Base-by-base conservation (phyloP, 2,797 vertebrate species). In the Pangasius larnaudii region DNA sequence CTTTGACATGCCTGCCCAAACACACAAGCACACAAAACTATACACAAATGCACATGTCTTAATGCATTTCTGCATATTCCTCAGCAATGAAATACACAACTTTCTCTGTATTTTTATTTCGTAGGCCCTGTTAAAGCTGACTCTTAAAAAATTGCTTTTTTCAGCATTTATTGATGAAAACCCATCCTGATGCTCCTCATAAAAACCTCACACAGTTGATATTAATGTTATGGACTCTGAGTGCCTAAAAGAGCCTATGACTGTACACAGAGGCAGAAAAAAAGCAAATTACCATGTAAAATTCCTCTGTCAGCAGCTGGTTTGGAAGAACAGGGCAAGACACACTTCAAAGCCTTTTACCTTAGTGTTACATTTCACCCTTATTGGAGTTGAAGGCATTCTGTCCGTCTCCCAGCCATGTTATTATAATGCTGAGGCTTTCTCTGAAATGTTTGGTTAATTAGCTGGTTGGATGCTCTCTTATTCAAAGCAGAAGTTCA, bases 261-360 rank as follows among this genome's bases (percentile, higher is more conserved):
- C 8, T 67, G 77, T 9, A 39, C 36, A 59, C 36, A 19, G 22
- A 58, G 16, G 16, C 9, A 24, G 33, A 22, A 61, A 69, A 74
- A 77, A 84, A 75, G 18, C 27, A 24, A 83, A 59, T 67, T 61
- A 67, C 19, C 42, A 42, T 42, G 33, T 56, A 87, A 53, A 78
- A 63, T 74, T 86, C 67, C 18, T 72, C 75, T 11, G 67, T 87
- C 71, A 89, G 59, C 84, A 75, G 59, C 67, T 71, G 59, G 82
- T 65, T 85, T 81, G 30, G n/a, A 82, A 82, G 30, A 22, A 72
- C 53, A 51, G n/a, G 77, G 65, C 85, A 71, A 42, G 53, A 72
- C 79, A 33, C 71, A 86, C 51, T 72, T 88, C 84, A 84, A 90
- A 86, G 79, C 42, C 42, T 79, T 63, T 79, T 79, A 88, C 78